These are phyloP conservation scores for Pectinophora gossypiella DNA, from an alignment of 1,140 invertebrate species.

Conservation along the genomic window DNA sequence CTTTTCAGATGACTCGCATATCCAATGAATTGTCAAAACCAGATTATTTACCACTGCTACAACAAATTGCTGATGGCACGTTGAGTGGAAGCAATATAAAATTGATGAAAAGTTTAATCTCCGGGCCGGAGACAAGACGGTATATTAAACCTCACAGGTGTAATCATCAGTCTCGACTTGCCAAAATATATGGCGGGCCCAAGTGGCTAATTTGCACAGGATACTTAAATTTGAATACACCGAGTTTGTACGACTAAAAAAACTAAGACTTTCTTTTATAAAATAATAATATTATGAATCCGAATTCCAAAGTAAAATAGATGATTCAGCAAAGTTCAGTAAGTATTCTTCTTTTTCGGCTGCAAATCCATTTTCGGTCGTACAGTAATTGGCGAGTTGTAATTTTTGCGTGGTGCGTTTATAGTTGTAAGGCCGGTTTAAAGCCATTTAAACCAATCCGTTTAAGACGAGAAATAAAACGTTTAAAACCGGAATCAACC, in stretches of 20 bases:
- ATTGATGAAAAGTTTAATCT: slow-evolving; percentile 45
- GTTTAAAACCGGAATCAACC: no score
- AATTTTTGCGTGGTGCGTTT: no score
- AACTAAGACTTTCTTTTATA: no score
- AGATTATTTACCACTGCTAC: slow-evolving; percentile 49
- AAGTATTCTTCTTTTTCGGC: no score
- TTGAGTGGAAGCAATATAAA: slow-evolving; percentile 34
- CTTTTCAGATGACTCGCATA: slow-evolving; percentile 57
- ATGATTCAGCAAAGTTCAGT: no score
- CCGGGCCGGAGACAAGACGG: slow-evolving; percentile 48
- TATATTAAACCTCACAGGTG: slow-evolving; percentile 66
- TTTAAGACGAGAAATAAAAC: no score
- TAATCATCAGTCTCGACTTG: slow-evolving; percentile 53
- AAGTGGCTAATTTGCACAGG: slow-evolving; percentile 65
- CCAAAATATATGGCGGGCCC: slow-evolving; percentile 53
- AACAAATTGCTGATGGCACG: slow-evolving; percentile 45
- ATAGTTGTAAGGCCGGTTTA: no score
- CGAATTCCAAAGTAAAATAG: no score
- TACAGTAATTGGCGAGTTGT: no score
- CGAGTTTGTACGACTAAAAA: slow-evolving; percentile 56
- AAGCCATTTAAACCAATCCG: no score
- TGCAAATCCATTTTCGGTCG: no score
- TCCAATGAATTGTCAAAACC: slow-evolving; percentile 54
- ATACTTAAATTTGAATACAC: slow-evolving; percentile 60
- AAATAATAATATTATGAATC: no score